Conservation (phyloP, 1,140 invertebrate species). For the Aphaenogaster ashmeadi region DNA sequence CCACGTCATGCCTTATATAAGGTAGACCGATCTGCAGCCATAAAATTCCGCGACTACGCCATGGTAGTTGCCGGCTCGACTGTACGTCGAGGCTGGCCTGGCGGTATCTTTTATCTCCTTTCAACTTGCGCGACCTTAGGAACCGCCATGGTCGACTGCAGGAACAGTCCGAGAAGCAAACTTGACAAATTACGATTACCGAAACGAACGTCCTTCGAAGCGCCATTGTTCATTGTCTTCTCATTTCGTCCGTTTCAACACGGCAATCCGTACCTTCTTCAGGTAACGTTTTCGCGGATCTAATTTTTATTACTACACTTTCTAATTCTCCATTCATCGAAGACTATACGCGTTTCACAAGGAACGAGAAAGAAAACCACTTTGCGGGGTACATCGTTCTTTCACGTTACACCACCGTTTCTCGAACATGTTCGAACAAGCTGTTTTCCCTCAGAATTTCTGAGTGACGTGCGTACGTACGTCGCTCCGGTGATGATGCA, state of each 20-base stretch:
- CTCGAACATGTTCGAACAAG: conserved; percentile 47
- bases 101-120: conserved; percentile 56
- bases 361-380: not conserved
- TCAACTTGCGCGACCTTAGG: conserved; percentile 35
- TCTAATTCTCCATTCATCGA: not conserved
- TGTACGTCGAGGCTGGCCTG: conserved; percentile 44
- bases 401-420: not conserved
- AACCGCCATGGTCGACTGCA: not conserved
- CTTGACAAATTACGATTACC: conserved; percentile 42
- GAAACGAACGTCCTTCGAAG: not conserved
- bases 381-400: conserved; percentile 13
- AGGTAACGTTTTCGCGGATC: not conserved
- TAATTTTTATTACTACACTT: not conserved
- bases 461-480: conserved; percentile 38
- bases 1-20: not conserved
- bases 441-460: conserved; percentile 27
- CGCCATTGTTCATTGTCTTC: not conserved
- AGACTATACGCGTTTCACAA: not conserved
- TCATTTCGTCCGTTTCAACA: not conserved
- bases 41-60: conserved; percentile 39
- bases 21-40: not conserved
- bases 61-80: conserved; percentile 34
- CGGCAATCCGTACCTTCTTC: not conserved
- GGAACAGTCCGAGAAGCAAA: conserved; percentile 33
- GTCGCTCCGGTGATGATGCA: conserved; percentile 45